phyloP scores from a whole-genome alignment of 2,113 vertebrate species.

The Oreocharis arfaki region DNA sequence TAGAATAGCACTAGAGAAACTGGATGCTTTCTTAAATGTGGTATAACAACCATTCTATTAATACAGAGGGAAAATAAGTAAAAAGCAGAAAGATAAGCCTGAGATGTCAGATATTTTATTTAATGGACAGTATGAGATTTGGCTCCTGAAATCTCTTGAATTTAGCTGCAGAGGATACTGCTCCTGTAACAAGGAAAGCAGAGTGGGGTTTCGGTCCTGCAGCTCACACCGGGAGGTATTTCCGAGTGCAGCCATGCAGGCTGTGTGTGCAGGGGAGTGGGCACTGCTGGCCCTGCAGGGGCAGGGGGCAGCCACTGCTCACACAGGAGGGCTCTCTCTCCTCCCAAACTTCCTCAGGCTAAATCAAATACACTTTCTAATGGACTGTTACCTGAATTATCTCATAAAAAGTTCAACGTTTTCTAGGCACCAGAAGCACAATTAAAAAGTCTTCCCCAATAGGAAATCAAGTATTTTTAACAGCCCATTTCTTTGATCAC shows the following conservation, averaged over 20 bases:
- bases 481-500: conserved; percentile 60
- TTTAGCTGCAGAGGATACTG: not conserved
- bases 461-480: conserved; percentile 43
- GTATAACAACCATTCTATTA: conserved; percentile 30
- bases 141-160: not conserved
- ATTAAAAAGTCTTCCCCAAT: conserved; percentile 37
- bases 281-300: accelerated
- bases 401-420: conserved; percentile 14
- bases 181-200: not conserved
- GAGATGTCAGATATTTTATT: conserved; percentile 30
- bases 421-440: conserved; percentile 34
- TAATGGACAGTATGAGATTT: not conserved
- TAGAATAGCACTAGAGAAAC: conserved; percentile 52
- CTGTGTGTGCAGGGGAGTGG: not conserved
- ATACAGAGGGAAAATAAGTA: conserved; percentile 56
- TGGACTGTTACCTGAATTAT: conserved; percentile 48
- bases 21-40: conserved; percentile 38
- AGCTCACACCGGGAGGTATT: accelerated
- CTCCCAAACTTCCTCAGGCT: not conserved
- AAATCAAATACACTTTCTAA: conserved; percentile 17
- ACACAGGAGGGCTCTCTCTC: not conserved
- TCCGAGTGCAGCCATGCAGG: not conserved
- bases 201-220: not conserved
- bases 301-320: not conserved
- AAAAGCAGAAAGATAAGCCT: conserved; percentile 46